Conservation (phyloP, 2,888 invertebrate genomes). For the Eupeodes latifasciatus region DNA sequence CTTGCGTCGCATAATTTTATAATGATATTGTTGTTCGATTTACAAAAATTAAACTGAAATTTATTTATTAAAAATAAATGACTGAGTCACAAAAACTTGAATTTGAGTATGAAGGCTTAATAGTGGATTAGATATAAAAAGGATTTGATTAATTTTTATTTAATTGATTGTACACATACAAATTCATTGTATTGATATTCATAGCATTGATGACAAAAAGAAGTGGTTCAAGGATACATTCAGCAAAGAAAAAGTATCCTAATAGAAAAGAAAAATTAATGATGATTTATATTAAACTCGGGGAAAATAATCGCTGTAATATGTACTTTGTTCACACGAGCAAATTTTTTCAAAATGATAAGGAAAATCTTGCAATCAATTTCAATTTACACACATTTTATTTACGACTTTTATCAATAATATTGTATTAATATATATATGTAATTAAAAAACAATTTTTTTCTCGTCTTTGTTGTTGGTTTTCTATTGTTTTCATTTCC, state of each 20-base stretch:
- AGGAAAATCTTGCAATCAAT: conserved; percentile 41
- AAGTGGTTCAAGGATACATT: neutral
- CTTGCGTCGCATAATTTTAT: too few species aligned
- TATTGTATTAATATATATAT: conserved; percentile 13
- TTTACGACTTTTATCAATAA: conserved; percentile 20
- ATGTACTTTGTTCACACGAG: conserved; percentile 32
- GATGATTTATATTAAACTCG: neutral
- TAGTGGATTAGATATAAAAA: too few species aligned
- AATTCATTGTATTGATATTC: too few species aligned
- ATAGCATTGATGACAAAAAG: too few species aligned
- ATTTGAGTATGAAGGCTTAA: too few species aligned
- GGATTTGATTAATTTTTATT: neutral
- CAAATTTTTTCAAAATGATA: conserved; percentile 44
- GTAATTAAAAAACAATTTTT: conserved; percentile 1
- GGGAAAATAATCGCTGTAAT: neutral
- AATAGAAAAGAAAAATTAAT: neutral
- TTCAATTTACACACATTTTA: neutral
- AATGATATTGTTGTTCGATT: too few species aligned
- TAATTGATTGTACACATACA: too few species aligned
- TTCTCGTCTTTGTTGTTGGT: conserved; percentile 22
- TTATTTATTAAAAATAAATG: too few species aligned
- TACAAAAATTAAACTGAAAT: too few species aligned
- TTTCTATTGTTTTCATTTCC: conserved; percentile 28
- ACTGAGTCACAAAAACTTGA: too few species aligned
- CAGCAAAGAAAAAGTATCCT: neutral